Base-by-base conservation (phyloP, 2,888 invertebrate genomes). In the Thymelicus sylvestris region DNA sequence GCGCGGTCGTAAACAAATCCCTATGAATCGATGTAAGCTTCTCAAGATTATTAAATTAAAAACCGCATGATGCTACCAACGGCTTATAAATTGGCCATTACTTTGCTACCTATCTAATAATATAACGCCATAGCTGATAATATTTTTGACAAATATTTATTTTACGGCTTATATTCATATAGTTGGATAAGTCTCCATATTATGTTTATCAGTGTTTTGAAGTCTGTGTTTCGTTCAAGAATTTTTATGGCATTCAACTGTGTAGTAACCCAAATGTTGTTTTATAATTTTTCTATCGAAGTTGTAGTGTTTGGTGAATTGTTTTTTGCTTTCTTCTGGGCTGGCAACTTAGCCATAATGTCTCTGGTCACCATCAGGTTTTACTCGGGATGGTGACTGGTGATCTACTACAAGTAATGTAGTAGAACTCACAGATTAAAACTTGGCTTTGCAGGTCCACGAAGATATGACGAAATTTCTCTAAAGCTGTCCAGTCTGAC, bases 1-100 rank as follows among this genome's bases (percentile, higher is more conserved):
- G 47, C 48, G 24, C 38, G 41, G 60, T 69, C 48, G 61, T 66
- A 66, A 71, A 66, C 44, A 71, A 61, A 71, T 66, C 55, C 60
- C 41, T 8, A 55, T 66, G 70, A 67, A 73, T 72, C 65, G 67
- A 66, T 72, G 73, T 66, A 61, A 69, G 73, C 73, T 73, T 73
- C 72, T 83, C 83, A 83, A 80, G 77, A 75, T 74, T 75, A 74
- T 73, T 73, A 73, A 77, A 76, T 80, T 76, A 72, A 80, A 70
- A 65, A 70, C 65, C 39, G 60, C 65, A 64, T 65, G 74, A 76
- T 75, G 78, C 79, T 77, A 72, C 75, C 78, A 81, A 79, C 71
- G 75, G 77, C 77, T 73, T 76, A 74, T 63, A 61, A 69, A 69
- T 69, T 69, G 59, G 44, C 48, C 24, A 48, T 67, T 61, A 61